Percentiles rank a stretch among this genome's conserved stretches.
phyloP scores from a whole-genome alignment of 1,140 invertebrate genomes.

The Tetragnatha versicolor region DNA sequence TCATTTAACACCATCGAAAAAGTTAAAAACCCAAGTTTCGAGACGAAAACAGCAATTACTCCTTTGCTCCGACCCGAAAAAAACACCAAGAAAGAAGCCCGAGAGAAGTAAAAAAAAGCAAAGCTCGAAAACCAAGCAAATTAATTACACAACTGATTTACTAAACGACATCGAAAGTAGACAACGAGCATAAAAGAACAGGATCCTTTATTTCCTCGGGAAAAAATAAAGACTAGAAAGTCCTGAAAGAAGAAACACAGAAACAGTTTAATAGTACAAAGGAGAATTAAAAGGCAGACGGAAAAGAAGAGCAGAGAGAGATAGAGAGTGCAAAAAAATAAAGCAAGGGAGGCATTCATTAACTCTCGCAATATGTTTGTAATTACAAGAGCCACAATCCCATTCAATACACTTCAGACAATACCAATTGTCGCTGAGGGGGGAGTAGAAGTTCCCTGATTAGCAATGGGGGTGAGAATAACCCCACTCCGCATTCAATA shows the following conservation, averaged over 20 bases:
- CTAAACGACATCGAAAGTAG: constrained; percentile 47
- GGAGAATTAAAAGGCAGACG: constrained; percentile 53
- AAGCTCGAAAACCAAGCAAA: constrained; percentile 46
- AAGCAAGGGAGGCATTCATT: constrained; percentile 50
- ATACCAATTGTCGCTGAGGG: constrained; percentile 48
- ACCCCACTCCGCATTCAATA: constrained; percentile 46
- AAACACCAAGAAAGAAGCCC: not conserved
- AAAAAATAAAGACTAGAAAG: not conserved
- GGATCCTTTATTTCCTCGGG: constrained; percentile 10
- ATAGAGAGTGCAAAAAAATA: constrained; percentile 1
- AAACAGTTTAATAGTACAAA: constrained; percentile 54
- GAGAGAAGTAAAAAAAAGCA: constrained; percentile 2
- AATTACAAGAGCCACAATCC: constrained; percentile 54
- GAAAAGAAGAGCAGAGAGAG: constrained; percentile 4
- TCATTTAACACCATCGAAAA: constrained; percentile 50
- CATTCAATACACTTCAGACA: constrained; percentile 52
- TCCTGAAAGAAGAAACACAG: constrained; percentile 52
- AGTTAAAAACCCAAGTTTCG: constrained; percentile 37
- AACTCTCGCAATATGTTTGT: constrained; percentile 55
- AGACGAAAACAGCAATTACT: constrained; percentile 53
- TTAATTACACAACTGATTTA: constrained; percentile 56
- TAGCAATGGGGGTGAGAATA: constrained; percentile 47
- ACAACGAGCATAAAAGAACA: constrained; percentile 52
- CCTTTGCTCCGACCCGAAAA: constrained; percentile 15
- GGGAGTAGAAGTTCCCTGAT: constrained; percentile 32